Conservation (phyloP, 2,888 invertebrate genomes). For the Polia nebulosa region DNA sequence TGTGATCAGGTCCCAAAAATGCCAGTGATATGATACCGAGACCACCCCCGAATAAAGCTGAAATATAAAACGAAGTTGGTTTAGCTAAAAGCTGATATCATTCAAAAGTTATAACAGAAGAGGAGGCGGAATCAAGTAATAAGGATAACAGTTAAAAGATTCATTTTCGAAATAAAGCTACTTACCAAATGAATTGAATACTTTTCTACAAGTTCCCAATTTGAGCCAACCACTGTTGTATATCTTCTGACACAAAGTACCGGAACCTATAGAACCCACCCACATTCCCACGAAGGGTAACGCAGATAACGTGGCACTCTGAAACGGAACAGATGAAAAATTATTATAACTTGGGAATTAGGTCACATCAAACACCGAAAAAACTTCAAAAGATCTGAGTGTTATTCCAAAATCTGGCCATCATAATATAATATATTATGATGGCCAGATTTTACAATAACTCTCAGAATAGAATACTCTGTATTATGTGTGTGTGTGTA, state of each 20-base stretch:
- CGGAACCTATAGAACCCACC: constrained; percentile 92
- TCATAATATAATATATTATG: too few species aligned
- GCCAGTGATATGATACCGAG: constrained; percentile 91
- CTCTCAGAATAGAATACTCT: too few species aligned
- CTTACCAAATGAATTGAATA: constrained; percentile 90
- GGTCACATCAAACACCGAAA: not conserved
- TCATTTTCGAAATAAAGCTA: not conserved
- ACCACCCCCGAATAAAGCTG: constrained; percentile 92
- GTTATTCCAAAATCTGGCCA: not conserved
- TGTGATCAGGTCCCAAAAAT: constrained; percentile 82
- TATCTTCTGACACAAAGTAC: constrained; percentile 90
- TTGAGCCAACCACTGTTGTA: constrained; percentile 77
- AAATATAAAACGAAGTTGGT: constrained; percentile 19
- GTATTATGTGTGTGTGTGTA: too few species aligned
- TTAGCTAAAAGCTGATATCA: not conserved
- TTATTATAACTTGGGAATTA: not conserved
- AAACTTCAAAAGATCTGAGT: too few species aligned
- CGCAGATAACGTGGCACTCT: constrained; percentile 93
- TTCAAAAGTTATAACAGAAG: not conserved
- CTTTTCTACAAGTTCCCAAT: constrained; percentile 80
- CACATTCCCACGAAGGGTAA: constrained; percentile 94
- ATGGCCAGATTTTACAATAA: not conserved
- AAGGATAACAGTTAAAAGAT: not conserved
- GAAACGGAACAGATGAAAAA: constrained; percentile 39
- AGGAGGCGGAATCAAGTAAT: not conserved